Evolutionary conservation across 2,113 vertebrate genomes (phyloP).

Genomic region (Lagopus leucura): DNA sequence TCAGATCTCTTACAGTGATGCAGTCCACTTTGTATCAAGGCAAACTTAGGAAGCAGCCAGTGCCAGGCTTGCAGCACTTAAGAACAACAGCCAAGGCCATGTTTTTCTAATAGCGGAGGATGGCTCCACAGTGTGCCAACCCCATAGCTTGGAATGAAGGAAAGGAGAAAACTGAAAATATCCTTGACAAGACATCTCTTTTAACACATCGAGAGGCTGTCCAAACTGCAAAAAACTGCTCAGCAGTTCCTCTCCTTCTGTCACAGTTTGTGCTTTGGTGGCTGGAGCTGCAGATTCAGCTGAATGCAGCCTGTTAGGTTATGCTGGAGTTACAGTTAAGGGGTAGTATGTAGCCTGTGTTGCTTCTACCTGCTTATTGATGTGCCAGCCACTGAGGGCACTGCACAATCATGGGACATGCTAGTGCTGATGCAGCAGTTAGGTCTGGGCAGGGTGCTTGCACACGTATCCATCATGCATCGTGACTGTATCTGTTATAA

Average conservation of each 20-base stretch:
- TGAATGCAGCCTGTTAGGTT: accelerated
- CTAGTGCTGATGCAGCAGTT: no score
- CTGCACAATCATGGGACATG: background rate
- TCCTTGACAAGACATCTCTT: constrained; percentile 60
- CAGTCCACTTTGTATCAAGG: background rate
- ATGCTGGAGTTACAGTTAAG: background rate
- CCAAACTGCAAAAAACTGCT: constrained; percentile 46
- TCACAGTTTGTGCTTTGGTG: constrained; percentile 41
- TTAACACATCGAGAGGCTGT: constrained; percentile 57
- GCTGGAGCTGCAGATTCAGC: background rate
- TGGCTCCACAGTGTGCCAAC: background rate
- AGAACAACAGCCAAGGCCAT: constrained; percentile 29
- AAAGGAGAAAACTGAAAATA: constrained; percentile 56
- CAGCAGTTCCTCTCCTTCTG: constrained; percentile 60
- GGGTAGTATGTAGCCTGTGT: accelerated
- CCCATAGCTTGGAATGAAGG: background rate
- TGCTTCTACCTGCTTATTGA: background rate
- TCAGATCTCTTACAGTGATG: background rate
- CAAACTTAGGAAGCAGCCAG: background rate
- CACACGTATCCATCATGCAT: accelerated
- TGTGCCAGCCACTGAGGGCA: background rate
- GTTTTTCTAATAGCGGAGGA: constrained; percentile 36
- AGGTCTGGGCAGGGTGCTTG: background rate
- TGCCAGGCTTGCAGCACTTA: background rate
- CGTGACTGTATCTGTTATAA: accelerated